Conservation (phyloP, 2,888 invertebrate genomes). For the Xanthostigma xanthostigma region DNA sequence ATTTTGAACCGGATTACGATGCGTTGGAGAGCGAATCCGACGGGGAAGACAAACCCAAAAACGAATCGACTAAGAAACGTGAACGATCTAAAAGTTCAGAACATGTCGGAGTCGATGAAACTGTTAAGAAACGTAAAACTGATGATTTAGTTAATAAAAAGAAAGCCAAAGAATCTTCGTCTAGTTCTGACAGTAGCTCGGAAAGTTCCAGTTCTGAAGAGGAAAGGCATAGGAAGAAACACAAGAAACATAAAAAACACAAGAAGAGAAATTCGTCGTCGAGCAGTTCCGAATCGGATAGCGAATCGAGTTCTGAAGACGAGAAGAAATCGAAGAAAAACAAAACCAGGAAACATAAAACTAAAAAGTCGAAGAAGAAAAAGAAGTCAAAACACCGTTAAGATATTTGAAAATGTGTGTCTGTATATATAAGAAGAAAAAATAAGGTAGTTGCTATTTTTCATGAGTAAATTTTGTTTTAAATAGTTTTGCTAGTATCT, state of each 20-base stretch:
- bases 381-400: constrained; percentile 50
- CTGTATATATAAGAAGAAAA: not conserved
- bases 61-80: constrained; percentile 29
- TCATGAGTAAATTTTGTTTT: not conserved
- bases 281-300: constrained; percentile 19
- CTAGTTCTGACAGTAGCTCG: constrained; percentile 32
- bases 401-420: constrained; percentile 8
- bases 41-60: constrained; percentile 29
- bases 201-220: constrained; percentile 29
- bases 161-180: constrained; percentile 6
- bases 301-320: constrained; percentile 22
- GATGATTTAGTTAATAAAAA: constrained; percentile 18
- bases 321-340: constrained; percentile 25
- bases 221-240: constrained; percentile 32
- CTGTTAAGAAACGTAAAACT: constrained; percentile 10
- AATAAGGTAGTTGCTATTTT: not conserved
- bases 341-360: constrained; percentile 25
- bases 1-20: constrained; percentile 62
- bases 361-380: constrained; percentile 54
- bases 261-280: constrained; percentile 35
- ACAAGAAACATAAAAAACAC: constrained; percentile 43
- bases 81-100: constrained; percentile 34
- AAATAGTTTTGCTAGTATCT: not conserved
- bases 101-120: constrained; percentile 31
- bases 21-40: constrained; percentile 49